phyloP scores from a whole-genome alignment of 1,140 invertebrate genomes.

The Apis florea region DNA sequence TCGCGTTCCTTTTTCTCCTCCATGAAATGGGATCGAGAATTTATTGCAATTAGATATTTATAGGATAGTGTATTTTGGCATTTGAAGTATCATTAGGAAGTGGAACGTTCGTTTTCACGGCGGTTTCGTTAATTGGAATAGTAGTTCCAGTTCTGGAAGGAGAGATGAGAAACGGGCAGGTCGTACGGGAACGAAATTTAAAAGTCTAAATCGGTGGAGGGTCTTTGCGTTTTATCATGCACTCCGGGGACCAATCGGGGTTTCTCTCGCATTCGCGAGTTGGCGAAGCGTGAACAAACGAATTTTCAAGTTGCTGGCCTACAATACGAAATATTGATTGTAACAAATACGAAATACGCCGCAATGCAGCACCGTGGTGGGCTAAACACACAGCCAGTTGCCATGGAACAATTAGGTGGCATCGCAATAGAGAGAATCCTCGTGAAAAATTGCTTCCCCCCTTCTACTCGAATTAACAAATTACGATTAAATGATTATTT shows the following conservation, averaged over 20 bases:
- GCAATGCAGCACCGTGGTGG: slow-evolving; percentile 26
- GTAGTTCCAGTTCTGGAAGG: not conserved
- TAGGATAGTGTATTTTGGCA: not conserved
- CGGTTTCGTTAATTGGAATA: not conserved
- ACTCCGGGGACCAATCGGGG: not conserved
- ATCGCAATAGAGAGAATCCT: not conserved
- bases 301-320: slow-evolving; percentile 25
- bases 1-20: too few species aligned
- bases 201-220: slow-evolving; percentile 4
- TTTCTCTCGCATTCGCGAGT: not conserved
- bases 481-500: not conserved
- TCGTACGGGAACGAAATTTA: not conserved
- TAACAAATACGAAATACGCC: slow-evolving; percentile 27
- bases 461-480: not conserved
- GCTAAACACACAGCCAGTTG: not conserved
- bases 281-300: not conserved
- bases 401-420: not conserved
- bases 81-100: not conserved
- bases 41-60: not conserved
- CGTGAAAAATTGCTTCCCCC: not conserved
- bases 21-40: not conserved
- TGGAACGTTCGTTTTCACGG: not conserved
- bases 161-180: not conserved
- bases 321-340: slow-evolving; percentile 31
- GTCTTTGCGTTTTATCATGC: not conserved